These are phyloP conservation scores for Coregonus clupeaformis DNA, from an alignment of 2,113 vertebrate species.

Conservation along the genomic window DNA sequence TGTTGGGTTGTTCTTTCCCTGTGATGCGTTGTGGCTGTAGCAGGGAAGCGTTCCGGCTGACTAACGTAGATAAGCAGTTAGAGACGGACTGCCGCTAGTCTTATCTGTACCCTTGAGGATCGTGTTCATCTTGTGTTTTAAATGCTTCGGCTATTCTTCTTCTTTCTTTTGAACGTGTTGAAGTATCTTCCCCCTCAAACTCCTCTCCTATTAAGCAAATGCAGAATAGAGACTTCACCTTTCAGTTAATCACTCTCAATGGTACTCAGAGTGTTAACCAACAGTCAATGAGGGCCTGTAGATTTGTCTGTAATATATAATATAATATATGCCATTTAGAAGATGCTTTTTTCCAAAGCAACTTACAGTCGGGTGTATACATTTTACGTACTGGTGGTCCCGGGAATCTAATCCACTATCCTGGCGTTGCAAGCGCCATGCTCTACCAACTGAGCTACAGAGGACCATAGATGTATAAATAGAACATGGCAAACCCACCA, in stretches of 20 bases:
- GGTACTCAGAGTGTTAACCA: background rate
- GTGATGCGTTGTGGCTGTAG: background rate
- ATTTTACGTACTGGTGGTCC: no score
- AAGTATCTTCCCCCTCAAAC: background rate
- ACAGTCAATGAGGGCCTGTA: background rate
- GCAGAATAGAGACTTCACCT: background rate
- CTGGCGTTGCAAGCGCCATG: no score
- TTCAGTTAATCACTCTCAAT: background rate
- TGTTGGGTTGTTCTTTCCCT: background rate
- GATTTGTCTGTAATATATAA: background rate
- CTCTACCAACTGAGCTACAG: no score
- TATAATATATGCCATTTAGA: no score
- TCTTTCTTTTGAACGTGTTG: background rate
- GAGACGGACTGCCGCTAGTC: conserved; percentile 12
- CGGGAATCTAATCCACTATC: no score
- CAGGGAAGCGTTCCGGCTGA: conserved; percentile 23
- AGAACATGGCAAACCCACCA: background rate
- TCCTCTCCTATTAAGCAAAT: background rate
- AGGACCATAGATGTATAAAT: background rate
- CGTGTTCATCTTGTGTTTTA: conserved; percentile 27
- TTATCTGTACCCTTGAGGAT: conserved; percentile 29
- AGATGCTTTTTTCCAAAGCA: no score
- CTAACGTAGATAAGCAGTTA: conserved; percentile 32
- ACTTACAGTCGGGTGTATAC: no score
- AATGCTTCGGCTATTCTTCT: conserved; percentile 12